Percentiles rank a stretch among this genome's conserved stretches.
Conservation (phyloP, 1,140 invertebrate species). For the Caenorhabditis inopinata region DNA sequence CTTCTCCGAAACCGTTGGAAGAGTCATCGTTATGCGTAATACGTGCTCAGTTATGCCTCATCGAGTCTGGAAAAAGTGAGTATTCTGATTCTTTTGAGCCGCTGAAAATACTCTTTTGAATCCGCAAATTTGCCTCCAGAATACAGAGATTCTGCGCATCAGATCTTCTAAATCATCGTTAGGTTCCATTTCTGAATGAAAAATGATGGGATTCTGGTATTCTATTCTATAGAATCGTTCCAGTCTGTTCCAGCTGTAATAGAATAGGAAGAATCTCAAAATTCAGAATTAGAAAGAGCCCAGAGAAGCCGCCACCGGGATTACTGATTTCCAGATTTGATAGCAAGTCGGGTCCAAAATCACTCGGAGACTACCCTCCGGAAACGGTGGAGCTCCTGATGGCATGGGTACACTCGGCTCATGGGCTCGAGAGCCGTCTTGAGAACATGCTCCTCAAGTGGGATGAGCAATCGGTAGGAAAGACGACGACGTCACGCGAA, state of each 20-base stretch:
- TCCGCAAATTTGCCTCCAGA: too few species aligned
- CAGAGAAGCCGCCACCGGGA: too few species aligned
- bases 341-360: background rate
- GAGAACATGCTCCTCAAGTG: slow-evolving; percentile 3
- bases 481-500: background rate
- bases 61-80: slow-evolving; percentile 9
- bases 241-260: too few species aligned
- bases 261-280: too few species aligned
- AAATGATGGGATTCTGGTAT: too few species aligned
- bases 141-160: too few species aligned
- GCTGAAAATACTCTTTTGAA: too few species aligned
- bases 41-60: background rate
- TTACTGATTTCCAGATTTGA: too few species aligned
- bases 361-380: background rate
- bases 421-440: slow-evolving; percentile 7
- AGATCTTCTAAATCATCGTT: too few species aligned
- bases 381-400: background rate
- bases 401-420: background rate
- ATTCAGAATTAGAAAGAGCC: too few species aligned
- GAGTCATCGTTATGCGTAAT: background rate
- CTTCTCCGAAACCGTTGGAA: background rate
- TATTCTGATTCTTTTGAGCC: background rate
- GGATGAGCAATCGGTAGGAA: background rate
- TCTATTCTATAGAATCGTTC: too few species aligned
- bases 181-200: too few species aligned